Evolutionary conservation across 2,888 invertebrate species (phyloP), one percentile per base, ranked within the genome.

Genomic region (Mystacides longicornis): DNA sequence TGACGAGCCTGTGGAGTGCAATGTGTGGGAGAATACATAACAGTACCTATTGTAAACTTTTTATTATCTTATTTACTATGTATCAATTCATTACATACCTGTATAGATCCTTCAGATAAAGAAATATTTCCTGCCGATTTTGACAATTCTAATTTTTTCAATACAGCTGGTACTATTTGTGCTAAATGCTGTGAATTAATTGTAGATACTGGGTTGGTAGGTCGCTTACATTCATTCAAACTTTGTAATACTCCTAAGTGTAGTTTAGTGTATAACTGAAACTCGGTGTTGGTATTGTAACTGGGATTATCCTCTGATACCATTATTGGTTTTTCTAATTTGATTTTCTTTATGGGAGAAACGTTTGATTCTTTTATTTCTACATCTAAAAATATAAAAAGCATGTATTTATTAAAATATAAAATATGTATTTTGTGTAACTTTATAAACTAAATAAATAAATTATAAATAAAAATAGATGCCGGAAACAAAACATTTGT

Each of bases 211-310:
- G 81, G 79, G 18, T 70, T 72, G 1, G 69, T 71, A 47, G 65
- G 72, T 64, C 71, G 65, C 48, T 69, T 77, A 64, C 71, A 74
- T 0, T 84, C 82, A 2, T 82, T 67, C 57, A 87, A 68, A 55
- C 84, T 83, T 61, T 83, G 81, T 51, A 89, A 65, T 11, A 88
- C 73, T 0, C 82, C 83, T 22, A 87, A 69, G 65, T 87, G 87
- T 21, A 88, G 69, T 62, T 81, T 79, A n/a, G 80, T 79, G 61
- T 87, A 87, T 4, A 81, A 37, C n/a, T 59, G 50, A 11, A 57
- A 63, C 56, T 78, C 77, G 0, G 63, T 62, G 42, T 66, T 62
- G 23, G 37, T 37, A 5, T 7, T 27, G 5, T n/a, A 23, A 48
- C 45, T 7, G 5, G 48, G 18, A 20, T 19, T n/a, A 20, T 5